Conservation (phyloP, 2,797 vertebrate species). For the Mareca penelope region DNA sequence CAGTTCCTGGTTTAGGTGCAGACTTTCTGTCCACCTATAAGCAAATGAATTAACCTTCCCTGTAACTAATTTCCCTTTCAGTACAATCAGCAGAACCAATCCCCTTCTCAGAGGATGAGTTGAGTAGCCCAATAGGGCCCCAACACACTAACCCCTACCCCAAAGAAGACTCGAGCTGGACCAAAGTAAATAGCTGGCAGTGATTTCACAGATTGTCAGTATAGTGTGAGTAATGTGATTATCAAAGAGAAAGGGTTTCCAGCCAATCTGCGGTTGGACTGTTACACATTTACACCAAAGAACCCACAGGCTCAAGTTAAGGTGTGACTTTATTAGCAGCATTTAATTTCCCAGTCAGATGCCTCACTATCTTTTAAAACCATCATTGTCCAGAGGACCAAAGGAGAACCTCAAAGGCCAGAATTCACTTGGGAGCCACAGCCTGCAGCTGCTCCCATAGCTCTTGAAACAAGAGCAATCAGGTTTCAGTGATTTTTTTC, state of each 20-base stretch:
- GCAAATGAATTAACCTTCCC: not conserved
- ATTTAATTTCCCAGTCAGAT: not conserved
- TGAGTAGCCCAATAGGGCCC: not conserved
- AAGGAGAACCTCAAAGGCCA: not conserved
- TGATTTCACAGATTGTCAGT: not conserved
- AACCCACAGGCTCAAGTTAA: not conserved
- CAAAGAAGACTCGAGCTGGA: not conserved
- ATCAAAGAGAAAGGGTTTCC: not conserved
- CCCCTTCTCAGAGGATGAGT: not conserved
- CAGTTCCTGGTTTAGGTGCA: not conserved
- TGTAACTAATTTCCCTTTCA: not conserved
- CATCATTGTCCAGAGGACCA: not conserved
- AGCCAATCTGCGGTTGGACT: not conserved
- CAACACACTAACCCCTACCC: not conserved
- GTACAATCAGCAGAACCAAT: not conserved
- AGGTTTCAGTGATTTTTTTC: not conserved
- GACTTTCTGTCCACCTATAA: not conserved
- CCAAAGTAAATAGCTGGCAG: not conserved
- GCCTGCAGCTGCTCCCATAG: not conserved
- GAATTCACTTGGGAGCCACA: not conserved
- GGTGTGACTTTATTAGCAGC: not conserved
- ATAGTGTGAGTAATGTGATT: accelerated
- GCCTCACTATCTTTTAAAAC: not conserved
- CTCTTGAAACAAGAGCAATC: not conserved
- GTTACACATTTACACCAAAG: not conserved